Base-by-base conservation (phyloP, 2,797 vertebrate species). In the Esox masquinongy region DNA sequence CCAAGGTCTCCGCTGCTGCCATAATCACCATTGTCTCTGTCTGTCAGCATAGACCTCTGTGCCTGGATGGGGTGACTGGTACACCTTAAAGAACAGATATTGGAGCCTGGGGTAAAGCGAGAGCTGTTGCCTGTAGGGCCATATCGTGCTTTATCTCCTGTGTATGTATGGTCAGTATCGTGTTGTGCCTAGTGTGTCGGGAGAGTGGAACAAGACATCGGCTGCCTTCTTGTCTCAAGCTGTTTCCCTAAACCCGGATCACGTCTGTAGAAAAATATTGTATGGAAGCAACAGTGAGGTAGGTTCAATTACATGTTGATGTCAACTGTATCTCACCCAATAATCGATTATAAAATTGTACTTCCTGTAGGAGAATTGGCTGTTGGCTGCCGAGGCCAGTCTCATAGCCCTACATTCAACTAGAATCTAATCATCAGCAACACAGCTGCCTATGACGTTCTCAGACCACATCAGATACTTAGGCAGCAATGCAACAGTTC, bases 321-420 rank as follows among this genome's bases (percentile, higher is more conserved):
- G 9, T 59, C 53, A 22, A 19, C 53, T 22, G 9, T 56, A n/a
- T 56, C 53, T 22, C n/a, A 59, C 0, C 51, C 19, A 56, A 16
- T 26, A 22, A 16, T 70, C 39, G 17, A 3, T 29, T 22, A 7
- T 29, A 51, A 17, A 26, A 26, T 17, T 70, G 15, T 50, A 26
- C 26, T 24, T 26, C 26, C 24, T 50, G 2, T 12, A 24, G 69
- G 22, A 34, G 47, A 16, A 70, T 56, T 2, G 56, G 2, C 73
- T 70, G 72, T 53, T 74, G 49, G 64, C 66, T 68, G 74, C 31
- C 2, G 63, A 29, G n/a, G 22, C 24, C 49, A 24, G 69, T 70
- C 14, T 70, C 12, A 24, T 12, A 53, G 49, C 22, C 22, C 24
- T 31, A 66, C 34, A 39, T 74, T 19, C 67, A 31, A 47, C 16